phyloP scores from a whole-genome alignment of 2,113 vertebrate genomes.

The Mungos mungo region DNA sequence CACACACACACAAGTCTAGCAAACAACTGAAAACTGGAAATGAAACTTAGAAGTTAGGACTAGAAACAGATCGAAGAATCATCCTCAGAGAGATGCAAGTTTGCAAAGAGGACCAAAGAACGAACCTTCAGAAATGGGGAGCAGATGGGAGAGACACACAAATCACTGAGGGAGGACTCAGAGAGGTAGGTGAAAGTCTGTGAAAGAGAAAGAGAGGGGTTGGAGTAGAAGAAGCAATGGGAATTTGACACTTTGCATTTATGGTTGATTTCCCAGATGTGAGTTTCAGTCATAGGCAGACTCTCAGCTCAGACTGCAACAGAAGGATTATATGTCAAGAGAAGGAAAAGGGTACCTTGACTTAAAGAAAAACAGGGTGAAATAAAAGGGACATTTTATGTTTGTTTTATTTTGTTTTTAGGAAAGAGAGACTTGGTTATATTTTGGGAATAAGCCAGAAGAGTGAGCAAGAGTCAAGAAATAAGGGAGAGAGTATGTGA shows the following conservation, averaged over 20 bases:
- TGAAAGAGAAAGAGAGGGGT: neutral
- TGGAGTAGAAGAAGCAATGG: neutral
- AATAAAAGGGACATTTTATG: neutral
- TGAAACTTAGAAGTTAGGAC: neutral
- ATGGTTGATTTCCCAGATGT: neutral
- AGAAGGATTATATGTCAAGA: neutral
- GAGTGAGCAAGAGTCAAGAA: neutral
- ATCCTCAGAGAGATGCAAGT: neutral
- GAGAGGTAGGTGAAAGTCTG: neutral
- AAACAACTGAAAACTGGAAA: slow-evolving; percentile 28
- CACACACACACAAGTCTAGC: neutral
- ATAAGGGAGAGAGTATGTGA: neutral
- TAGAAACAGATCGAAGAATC: neutral
- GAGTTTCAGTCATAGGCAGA: neutral
- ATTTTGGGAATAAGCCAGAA: slow-evolving; percentile 22
- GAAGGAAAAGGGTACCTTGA: neutral
- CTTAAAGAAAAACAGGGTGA: neutral
- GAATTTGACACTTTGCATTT: neutral
- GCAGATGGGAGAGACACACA: neutral
- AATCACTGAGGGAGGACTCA: neutral
- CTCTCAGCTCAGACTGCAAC: neutral
- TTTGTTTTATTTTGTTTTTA: slow-evolving; percentile 37
- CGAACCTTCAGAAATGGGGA: neutral
- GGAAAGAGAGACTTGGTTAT: neutral
- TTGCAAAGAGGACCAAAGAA: neutral